Evolutionary conservation across 2,888 invertebrate species (phyloP).

Genomic region (Iselma pallidipennis): DNA sequence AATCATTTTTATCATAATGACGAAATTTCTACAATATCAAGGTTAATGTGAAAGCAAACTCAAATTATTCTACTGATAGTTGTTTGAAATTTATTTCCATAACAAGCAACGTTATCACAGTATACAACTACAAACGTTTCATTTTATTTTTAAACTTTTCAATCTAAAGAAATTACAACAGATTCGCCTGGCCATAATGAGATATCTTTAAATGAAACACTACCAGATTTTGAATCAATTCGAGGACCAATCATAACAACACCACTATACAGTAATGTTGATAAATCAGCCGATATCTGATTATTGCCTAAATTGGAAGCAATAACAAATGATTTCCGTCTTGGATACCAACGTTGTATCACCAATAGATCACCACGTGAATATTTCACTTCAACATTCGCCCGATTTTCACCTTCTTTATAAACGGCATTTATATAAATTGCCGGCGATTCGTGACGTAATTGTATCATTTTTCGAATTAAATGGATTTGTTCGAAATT

Average conservation of each 20-base stretch:
- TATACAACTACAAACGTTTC: too few relatives aligned
- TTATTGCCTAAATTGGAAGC: conserved; percentile 71
- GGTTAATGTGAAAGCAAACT: too few relatives aligned
- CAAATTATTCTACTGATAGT: too few relatives aligned
- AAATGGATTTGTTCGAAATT: conserved; percentile 61
- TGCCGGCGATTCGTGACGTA: conserved; percentile 69
- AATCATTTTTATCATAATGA: too few relatives aligned
- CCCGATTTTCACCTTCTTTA: conserved; percentile 65
- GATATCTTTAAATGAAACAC: conserved; percentile 61
- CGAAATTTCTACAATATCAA: too few relatives aligned
- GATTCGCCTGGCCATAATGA: conserved; percentile 64
- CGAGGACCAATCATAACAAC: conserved; percentile 61
- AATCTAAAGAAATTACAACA: conserved; percentile 66
- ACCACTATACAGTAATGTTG: conserved; percentile 77
- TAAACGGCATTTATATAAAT: conserved; percentile 73
- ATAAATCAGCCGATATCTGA: conserved; percentile 70
- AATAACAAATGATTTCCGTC: conserved; percentile 75
- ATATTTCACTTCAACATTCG: conserved; percentile 71
- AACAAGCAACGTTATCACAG: too few relatives aligned
- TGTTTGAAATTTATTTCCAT: too few relatives aligned
- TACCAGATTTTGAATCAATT: conserved; percentile 51
- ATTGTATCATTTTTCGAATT: conserved; percentile 62
- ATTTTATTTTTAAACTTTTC: too few relatives aligned
- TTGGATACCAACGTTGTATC: conserved; percentile 78
- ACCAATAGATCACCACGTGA: conserved; percentile 67